These are phyloP conservation scores for Drosophila seguyi DNA, from an alignment of 1,140 invertebrate species.

Conservation along the genomic window DNA sequence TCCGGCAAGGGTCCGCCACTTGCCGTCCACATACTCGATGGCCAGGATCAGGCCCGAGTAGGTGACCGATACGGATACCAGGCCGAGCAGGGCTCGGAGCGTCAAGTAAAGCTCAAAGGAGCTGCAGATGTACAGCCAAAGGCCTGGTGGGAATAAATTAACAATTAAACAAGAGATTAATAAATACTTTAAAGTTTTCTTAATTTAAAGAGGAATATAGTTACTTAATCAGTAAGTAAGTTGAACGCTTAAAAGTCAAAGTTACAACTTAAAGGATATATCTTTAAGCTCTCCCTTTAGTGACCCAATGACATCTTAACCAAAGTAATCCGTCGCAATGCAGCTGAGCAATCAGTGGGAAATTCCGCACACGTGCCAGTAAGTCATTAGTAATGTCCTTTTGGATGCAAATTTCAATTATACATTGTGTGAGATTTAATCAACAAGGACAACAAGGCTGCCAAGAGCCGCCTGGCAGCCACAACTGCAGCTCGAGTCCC, in stretches of 20 bases:
- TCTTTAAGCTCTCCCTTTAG: neutral
- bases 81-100: constrained; percentile 88
- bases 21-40: constrained; percentile 90
- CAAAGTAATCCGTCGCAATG: constrained; percentile 16
- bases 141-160: constrained; percentile 80
- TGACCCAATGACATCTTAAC: neutral
- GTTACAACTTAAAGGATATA: neutral
- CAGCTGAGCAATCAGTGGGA: constrained; percentile 21
- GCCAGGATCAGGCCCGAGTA: constrained; percentile 90
- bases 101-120: constrained; percentile 89
- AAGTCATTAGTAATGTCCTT: constrained; percentile 73
- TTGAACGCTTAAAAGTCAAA: neutral
- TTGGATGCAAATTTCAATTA: constrained; percentile 76
- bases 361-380: constrained; percentile 20
- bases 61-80: constrained; percentile 90
- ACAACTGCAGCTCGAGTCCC: constrained; percentile 33
- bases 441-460: constrained; percentile 71
- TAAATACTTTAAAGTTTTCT: no score
- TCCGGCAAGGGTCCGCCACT: constrained; percentile 90
- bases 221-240: neutral
- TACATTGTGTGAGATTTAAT: constrained; percentile 74
- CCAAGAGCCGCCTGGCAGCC: constrained; percentile 35
- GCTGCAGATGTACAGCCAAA: constrained; percentile 87
- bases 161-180: neutral
- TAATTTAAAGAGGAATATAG: no score